Evolutionary conservation across 2,113 vertebrate genomes (phyloP).

Genomic region (Grammomys surdaster): DNA sequence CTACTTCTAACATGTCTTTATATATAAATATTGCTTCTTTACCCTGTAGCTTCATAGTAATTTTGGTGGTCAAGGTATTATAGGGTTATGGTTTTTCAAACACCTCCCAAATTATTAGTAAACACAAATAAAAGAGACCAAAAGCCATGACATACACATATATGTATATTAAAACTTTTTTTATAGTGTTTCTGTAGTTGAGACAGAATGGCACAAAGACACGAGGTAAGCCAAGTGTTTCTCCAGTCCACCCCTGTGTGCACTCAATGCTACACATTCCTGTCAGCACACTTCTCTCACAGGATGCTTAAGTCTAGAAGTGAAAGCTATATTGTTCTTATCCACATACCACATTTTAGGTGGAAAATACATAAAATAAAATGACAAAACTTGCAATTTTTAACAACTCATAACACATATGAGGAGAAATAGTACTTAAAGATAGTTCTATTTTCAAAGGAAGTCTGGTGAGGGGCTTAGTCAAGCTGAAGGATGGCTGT

Average conservation of each 20-base stretch:
- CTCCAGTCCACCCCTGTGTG: background rate
- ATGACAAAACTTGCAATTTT: background rate
- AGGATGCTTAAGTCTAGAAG: background rate
- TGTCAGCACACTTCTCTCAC: background rate
- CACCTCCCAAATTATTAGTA: background rate
- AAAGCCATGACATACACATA: background rate
- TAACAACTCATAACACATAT: background rate
- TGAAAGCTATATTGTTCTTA: accelerated
- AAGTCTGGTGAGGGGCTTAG: background rate
- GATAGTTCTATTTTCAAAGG: background rate
- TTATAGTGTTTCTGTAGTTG: background rate
- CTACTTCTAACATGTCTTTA: background rate
- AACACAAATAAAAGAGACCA: background rate
- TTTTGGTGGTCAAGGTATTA: background rate
- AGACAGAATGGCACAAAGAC: background rate
- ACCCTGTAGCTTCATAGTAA: background rate
- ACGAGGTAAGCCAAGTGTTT: too few relatives aligned
- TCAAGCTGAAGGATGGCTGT: background rate
- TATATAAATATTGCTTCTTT: background rate
- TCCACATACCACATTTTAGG: background rate
- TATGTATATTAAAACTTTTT: background rate
- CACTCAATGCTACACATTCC: too few relatives aligned
- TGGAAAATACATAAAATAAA: background rate
- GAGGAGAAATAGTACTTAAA: background rate
- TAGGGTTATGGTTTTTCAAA: background rate